A percentile compares a stretch with the other conserved stretches of the same genome.
phyloP scores from a whole-genome alignment of 2,888 invertebrate genomes.

The Hypsopygia costalis region DNA sequence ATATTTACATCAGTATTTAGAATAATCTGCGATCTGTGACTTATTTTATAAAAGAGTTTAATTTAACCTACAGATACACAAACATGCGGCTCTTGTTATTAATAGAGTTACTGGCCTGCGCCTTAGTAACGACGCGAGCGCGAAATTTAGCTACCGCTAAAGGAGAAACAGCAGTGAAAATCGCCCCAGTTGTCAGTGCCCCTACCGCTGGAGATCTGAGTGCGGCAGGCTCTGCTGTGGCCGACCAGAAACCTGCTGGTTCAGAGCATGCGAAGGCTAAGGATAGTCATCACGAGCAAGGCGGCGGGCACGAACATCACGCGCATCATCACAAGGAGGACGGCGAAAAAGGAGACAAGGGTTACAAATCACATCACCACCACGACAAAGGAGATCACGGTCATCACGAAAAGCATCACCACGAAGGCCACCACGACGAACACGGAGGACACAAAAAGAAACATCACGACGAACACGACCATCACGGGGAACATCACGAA shows the following conservation, averaged over 20 bases:
- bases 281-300: conserved; percentile 80
- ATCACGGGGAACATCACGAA: conserved; percentile 89
- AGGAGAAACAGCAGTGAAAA: conserved; percentile 36
- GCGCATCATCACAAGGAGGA: conserved; percentile 85
- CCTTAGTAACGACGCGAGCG: conserved; percentile 40
- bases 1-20: conserved; percentile 11
- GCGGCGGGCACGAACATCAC: conserved; percentile 86
- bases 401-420: conserved; percentile 88
- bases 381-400: conserved; percentile 90
- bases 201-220: conserved; percentile 29
- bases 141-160: conserved; percentile 49
- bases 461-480: conserved; percentile 88
- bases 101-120: conserved; percentile 48
- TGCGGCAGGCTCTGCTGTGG: conserved; percentile 22
- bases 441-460: conserved; percentile 91
- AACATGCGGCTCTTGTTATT: conserved; percentile 56
- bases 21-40: not conserved
- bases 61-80: conserved; percentile 32
- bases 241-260: conserved; percentile 72
- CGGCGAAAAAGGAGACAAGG: conserved; percentile 89
- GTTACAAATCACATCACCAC: conserved; percentile 87
- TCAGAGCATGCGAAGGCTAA: conserved; percentile 70
- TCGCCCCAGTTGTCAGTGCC: conserved; percentile 23
- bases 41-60: conserved; percentile 8
- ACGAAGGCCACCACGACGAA: conserved; percentile 88